phyloP scores from a whole-genome alignment of 37 sponge, comb jelly and placozoan genomes.

The Lycopodina hypogea region DNA sequence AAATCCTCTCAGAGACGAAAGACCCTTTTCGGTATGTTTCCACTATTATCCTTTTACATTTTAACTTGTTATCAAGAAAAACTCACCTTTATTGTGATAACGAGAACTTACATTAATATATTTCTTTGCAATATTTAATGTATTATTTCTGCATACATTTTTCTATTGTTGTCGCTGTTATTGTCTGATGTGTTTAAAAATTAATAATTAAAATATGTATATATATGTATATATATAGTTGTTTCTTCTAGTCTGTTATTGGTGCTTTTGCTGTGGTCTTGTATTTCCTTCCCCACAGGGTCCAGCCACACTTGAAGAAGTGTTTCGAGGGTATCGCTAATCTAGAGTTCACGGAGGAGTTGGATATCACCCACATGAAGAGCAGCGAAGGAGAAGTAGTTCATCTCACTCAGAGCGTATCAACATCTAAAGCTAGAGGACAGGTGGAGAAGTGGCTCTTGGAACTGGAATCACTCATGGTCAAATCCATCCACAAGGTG shows the following conservation, averaged over 20 bases:
- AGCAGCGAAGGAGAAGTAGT: conserved; percentile 96
- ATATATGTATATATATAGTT: too few relatives aligned
- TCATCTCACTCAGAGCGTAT: conserved; percentile 83
- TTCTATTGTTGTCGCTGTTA: too few relatives aligned
- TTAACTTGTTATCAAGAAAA: neutral
- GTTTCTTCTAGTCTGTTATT: too few relatives aligned
- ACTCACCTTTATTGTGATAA: neutral
- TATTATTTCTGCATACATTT: too few relatives aligned
- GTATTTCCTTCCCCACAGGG: conserved; percentile 38
- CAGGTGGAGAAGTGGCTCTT: conserved; percentile 99
- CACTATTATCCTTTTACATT: neutral
- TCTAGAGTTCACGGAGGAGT: conserved; percentile 90
- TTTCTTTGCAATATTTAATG: too few relatives aligned
- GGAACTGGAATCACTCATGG: conserved; percentile 93
- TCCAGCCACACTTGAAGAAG: conserved; percentile 99
- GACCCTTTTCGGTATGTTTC: conserved; percentile 87
- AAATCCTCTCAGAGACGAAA: conserved; percentile 99
- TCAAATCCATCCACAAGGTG: conserved; percentile 78
- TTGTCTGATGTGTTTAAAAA: too few relatives aligned
- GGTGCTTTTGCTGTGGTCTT: too few relatives aligned
- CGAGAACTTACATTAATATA: neutral
- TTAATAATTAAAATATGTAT: too few relatives aligned
- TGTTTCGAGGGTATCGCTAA: conserved; percentile 99
- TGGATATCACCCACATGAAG: conserved; percentile 98
- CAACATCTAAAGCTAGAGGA: conserved; percentile 95